Percentiles rank a stretch among this genome's conserved stretches.
Conservation (phyloP, 2,113 vertebrate genomes). For the Aplodontia rufa region DNA sequence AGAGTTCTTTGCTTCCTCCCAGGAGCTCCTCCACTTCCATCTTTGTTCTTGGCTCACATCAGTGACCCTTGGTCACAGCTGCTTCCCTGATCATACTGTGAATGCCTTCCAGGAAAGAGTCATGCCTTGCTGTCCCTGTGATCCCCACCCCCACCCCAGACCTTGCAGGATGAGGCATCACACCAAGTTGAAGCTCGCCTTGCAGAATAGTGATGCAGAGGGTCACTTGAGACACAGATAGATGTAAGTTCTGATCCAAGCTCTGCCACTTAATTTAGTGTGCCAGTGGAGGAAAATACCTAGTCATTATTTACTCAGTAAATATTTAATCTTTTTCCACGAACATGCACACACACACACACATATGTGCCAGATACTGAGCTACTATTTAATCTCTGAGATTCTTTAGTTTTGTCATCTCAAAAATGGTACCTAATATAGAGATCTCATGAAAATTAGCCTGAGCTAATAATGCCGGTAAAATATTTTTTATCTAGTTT, state of each 20-base stretch:
- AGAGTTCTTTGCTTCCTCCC: not conserved
- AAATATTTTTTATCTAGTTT: not conserved
- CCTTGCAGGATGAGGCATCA: not conserved
- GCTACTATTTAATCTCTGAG: not conserved
- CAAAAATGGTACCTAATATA: not conserved
- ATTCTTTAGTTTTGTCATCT: not conserved
- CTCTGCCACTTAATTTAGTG: not conserved
- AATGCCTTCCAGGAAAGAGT: not conserved
- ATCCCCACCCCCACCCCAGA: not conserved
- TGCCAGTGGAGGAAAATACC: not conserved
- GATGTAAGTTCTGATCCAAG: not conserved
- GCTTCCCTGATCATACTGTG: not conserved
- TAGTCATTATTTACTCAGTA: not conserved
- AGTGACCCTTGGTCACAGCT: not conserved
- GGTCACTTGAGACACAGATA: not conserved
- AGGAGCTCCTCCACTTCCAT: not conserved
- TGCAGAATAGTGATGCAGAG: not conserved
- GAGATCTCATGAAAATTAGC: not conserved
- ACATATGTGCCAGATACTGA: not conserved
- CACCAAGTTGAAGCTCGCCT: not conserved
- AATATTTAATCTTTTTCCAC: not conserved
- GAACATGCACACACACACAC: not conserved
- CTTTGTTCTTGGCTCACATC: not conserved
- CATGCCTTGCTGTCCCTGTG: not conserved
- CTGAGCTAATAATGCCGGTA: not conserved